Conservation (phyloP, 2,113 vertebrate species). For the Oenanthe melanoleuca region DNA sequence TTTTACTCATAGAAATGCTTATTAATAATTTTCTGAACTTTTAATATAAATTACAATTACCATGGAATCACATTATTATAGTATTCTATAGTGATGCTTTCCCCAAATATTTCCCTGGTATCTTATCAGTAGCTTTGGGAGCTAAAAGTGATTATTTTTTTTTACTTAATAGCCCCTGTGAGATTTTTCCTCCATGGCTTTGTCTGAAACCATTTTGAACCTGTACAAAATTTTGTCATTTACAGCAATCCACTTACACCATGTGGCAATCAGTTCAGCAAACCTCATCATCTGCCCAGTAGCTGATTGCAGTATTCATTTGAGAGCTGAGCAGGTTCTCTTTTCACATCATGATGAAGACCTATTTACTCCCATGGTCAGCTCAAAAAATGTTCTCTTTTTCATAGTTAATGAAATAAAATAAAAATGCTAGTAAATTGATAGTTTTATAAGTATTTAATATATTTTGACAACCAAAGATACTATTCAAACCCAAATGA, state of each 20-base stretch:
- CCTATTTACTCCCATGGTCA: not conserved
- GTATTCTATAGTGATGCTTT: not conserved
- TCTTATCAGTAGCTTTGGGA: not conserved
- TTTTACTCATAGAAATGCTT: not conserved
- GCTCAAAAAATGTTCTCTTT: not conserved
- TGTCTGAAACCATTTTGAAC: not conserved
- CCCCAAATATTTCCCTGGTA: not conserved
- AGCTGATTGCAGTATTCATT: not conserved
- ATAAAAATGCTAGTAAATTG: not conserved
- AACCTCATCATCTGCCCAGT: not conserved
- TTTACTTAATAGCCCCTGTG: not conserved
- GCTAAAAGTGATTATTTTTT: not conserved
- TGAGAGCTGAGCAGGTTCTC: not conserved
- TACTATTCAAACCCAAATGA: not conserved
- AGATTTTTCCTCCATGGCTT: not conserved
- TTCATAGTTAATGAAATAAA: not conserved
- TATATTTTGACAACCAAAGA: not conserved
- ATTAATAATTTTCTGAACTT: not conserved
- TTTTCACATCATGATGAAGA: not conserved
- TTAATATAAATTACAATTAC: not conserved
- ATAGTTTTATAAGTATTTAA: not conserved
- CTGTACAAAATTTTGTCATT: not conserved
- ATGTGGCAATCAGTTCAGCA: not conserved
- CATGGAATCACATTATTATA: fast-evolving
- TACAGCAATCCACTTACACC: not conserved